These are phyloP conservation scores for Brachypalpus laphriformis DNA, from an alignment of 2,888 invertebrate genomes.

Conservation along the genomic window DNA sequence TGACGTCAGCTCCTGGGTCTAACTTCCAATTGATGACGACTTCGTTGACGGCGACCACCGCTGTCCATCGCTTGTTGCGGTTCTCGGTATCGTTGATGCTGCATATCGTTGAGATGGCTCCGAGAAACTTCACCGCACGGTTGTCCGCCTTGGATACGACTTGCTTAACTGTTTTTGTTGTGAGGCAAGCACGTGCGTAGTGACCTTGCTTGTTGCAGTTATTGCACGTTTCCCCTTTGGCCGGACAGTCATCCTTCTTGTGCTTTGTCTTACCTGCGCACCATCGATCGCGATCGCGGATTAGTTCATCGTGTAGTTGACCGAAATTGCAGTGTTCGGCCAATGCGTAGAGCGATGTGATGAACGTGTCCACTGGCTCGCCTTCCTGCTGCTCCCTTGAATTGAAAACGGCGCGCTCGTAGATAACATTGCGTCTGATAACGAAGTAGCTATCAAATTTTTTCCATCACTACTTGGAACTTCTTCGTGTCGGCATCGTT, in stretches of 20 bases:
- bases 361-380: slow-evolving; percentile 17
- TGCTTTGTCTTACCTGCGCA: slow-evolving; percentile 5
- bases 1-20: slow-evolving; percentile 20
- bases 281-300: neutral
- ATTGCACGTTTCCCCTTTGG: neutral
- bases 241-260: slow-evolving; percentile 4
- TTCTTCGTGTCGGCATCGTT: neutral
- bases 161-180: slow-evolving; percentile 17
- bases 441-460: slow-evolving; percentile 38
- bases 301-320: slow-evolving; percentile 15
- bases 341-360: slow-evolving; percentile 31
- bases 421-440: slow-evolving; percentile 34
- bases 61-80: slow-evolving; percentile 19
- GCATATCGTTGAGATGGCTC: neutral
- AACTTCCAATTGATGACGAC: slow-evolving; percentile 8
- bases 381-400: slow-evolving; percentile 17
- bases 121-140: neutral
- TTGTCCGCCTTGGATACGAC: neutral
- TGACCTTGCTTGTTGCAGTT: slow-evolving; percentile 10
- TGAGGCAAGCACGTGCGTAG: slow-evolving; percentile 12
- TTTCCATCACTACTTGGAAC: slow-evolving; percentile 10
- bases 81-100: neutral
- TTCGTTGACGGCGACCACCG: neutral
- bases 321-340: slow-evolving; percentile 38
- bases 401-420: slow-evolving; percentile 39